Conservation (phyloP, 2,113 vertebrate genomes). For the Puffinus mauretanicus region DNA sequence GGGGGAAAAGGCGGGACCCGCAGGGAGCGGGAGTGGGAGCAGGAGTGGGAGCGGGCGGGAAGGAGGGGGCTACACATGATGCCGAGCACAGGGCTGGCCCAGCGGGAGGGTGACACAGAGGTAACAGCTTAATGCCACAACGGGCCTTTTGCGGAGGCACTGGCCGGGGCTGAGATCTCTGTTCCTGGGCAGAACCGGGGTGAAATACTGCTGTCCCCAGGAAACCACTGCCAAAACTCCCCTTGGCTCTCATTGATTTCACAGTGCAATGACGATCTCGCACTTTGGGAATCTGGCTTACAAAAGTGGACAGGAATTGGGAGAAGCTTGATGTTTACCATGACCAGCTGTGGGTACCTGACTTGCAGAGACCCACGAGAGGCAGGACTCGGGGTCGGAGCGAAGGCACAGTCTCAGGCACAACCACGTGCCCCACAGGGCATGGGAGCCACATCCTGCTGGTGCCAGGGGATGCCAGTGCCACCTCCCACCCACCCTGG, state of each 20-base stretch:
- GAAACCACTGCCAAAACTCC: neutral
- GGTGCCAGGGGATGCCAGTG: neutral
- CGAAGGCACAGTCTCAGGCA: neutral
- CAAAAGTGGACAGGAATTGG: neutral
- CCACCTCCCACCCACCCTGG: neutral
- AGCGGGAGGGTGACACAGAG: neutral
- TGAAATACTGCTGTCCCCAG: neutral
- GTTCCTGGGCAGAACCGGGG: neutral
- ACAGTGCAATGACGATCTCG: fast-evolving
- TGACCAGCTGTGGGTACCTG: neutral
- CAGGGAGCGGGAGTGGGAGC: neutral
- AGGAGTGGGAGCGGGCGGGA: neutral
- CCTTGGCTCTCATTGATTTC: neutral
- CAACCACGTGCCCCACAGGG: neutral
- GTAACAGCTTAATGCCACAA: neutral
- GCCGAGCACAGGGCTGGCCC: neutral
- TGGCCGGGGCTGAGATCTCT: fast-evolving
- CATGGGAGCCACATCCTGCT: neutral
- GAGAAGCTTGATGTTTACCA: neutral
- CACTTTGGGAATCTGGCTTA: neutral
- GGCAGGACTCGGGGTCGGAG: neutral
- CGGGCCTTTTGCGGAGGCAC: neutral
- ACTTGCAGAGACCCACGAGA: neutral
- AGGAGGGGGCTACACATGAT: neutral
- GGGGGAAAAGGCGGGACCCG: neutral